Conservation (phyloP, 2,797 vertebrate species). For the Sebastes iracundus region DNA sequence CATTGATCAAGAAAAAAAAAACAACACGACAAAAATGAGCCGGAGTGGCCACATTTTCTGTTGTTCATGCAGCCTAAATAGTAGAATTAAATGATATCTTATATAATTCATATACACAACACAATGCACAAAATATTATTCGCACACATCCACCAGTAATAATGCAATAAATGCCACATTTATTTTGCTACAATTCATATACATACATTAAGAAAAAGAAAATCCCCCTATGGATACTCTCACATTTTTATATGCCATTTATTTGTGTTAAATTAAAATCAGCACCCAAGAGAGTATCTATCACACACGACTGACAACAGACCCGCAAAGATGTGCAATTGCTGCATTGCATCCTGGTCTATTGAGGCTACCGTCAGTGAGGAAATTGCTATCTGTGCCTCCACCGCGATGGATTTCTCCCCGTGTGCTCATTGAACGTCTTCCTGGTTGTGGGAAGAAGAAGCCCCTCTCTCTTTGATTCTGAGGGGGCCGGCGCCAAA, state of each 20-base stretch:
- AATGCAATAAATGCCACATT: background rate
- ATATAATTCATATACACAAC: background rate
- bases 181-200: background rate
- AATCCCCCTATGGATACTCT: background rate
- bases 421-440: slow-evolving; percentile 10
- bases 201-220: too few relatives aligned
- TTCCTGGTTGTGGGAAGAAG: background rate
- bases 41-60: background rate
- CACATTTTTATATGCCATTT: background rate
- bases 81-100: background rate
- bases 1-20: background rate
- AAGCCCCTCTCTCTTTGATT: slow-evolving; percentile 20
- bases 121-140: background rate
- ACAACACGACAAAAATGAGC: background rate
- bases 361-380: slow-evolving; percentile 28
- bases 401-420: slow-evolving; percentile 43
- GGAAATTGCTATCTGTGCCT: slow-evolving; percentile 24
- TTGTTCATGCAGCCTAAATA: background rate
- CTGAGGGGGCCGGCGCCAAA: background rate
- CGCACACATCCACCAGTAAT: background rate
- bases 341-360: slow-evolving; percentile 45
- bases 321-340: slow-evolving; percentile 6
- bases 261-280: background rate
- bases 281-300: background rate
- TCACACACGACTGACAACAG: background rate